Evolutionary conservation across 2,888 invertebrate species (phyloP).

Genomic region (Cancer borealis): DNA sequence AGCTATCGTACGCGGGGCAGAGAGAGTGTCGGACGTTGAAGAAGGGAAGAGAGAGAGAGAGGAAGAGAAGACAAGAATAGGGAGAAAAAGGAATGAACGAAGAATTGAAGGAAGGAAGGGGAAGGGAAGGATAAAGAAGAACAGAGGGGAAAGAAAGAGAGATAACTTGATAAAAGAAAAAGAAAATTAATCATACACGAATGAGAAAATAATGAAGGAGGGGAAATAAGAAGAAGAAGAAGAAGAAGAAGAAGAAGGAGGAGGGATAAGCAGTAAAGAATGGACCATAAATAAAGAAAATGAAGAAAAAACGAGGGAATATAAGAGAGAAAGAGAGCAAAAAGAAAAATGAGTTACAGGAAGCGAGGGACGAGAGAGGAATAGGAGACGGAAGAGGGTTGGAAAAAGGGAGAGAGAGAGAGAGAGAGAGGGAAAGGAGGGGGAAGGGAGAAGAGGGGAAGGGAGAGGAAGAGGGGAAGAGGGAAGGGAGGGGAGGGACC

Average conservation of each 20-base stretch:
- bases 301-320: background rate
- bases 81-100: background rate
- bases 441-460: background rate
- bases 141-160: background rate
- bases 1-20: background rate
- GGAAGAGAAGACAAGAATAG: background rate
- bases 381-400: background rate
- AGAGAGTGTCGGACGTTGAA: background rate
- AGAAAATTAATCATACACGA: too few relatives aligned
- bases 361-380: background rate
- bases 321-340: background rate
- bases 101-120: background rate
- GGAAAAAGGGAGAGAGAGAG: background rate
- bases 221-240: background rate
- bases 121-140: background rate
- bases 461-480: background rate
- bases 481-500: background rate
- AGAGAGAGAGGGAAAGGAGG: background rate
- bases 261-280: background rate
- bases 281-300: background rate
- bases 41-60: background rate
- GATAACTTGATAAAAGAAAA: too few relatives aligned
- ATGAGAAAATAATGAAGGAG: background rate
- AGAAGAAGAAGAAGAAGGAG: background rate
- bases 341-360: background rate